These are phyloP conservation scores for Odontomyia ornata DNA, from an alignment of 2,888 invertebrate species.

Conservation along the genomic window DNA sequence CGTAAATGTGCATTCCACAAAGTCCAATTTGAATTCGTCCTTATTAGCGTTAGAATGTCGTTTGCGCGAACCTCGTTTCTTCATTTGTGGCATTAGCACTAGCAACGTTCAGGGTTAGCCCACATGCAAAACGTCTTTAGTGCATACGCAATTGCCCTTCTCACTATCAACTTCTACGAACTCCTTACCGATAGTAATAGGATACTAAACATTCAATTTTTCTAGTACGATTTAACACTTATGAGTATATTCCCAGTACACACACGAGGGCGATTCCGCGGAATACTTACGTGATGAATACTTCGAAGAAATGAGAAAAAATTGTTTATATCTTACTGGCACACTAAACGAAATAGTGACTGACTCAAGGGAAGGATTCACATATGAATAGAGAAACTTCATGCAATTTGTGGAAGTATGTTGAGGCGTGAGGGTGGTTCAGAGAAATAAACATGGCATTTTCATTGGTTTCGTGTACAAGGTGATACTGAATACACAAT, in stretches of 20 bases:
- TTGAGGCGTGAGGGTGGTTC: slow-evolving; percentile 5
- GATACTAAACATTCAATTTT: slow-evolving; percentile 2
- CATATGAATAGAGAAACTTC: background rate
- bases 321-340: background rate
- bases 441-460: background rate
- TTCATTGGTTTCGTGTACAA: background rate
- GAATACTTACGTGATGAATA: background rate
- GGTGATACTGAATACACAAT: background rate
- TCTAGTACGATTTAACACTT: background rate
- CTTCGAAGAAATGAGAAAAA: background rate
- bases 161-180: background rate
- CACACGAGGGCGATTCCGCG: background rate
- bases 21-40: slow-evolving; percentile 51
- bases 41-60: slow-evolving; percentile 6
- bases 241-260: background rate
- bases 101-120: background rate
- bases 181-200: background rate
- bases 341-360: slow-evolving; percentile 19
- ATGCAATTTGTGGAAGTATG: slow-evolving; percentile 3
- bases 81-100: background rate
- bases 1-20: slow-evolving; percentile 51
- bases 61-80: slow-evolving; percentile 4
- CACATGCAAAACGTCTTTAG: too few relatives aligned
- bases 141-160: background rate
- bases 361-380: background rate